These are phyloP conservation scores for Trichogramma evanescens DNA, from an alignment of 2,888 invertebrate species.

Conservation along the genomic window DNA sequence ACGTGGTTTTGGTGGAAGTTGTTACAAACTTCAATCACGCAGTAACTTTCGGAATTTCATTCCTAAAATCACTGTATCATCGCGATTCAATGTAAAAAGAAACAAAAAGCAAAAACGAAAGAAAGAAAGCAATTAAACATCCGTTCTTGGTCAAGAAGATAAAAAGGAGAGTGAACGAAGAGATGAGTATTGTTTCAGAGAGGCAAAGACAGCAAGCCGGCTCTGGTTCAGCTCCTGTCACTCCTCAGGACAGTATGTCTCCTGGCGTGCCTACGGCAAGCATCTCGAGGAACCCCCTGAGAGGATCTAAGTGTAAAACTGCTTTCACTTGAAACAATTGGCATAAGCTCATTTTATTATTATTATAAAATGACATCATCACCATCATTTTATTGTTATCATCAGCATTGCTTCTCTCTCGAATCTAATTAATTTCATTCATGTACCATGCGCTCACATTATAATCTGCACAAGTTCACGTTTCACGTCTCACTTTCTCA, in stretches of 20 bases:
- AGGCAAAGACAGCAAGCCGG: slow-evolving; percentile 53
- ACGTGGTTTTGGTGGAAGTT: slow-evolving; percentile 30
- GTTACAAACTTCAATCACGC: not conserved
- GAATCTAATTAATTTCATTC: too few species aligned
- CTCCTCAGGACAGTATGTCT: slow-evolving; percentile 56
- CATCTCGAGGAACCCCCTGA: slow-evolving; percentile 69
- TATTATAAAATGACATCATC: not conserved
- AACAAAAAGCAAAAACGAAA: slow-evolving; percentile 12
- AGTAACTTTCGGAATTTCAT: not conserved
- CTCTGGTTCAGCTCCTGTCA: slow-evolving; percentile 68
- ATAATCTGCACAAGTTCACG: too few species aligned
- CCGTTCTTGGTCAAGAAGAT: too few species aligned
- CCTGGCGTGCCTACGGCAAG: slow-evolving; percentile 51
- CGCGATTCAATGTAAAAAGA: slow-evolving; percentile 1
- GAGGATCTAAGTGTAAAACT: slow-evolving; percentile 70
- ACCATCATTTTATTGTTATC: too few species aligned
- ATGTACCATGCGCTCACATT: too few species aligned
- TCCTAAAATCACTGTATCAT: not conserved
- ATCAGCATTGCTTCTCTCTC: too few species aligned
- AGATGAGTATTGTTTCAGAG: slow-evolving; percentile 53
- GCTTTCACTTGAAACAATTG: too few species aligned
- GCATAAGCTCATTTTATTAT: not conserved
- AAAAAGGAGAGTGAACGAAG: slow-evolving; percentile 6
- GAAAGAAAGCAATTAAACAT: not conserved
- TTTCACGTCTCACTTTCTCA: too few species aligned